Base-by-base conservation (phyloP, 2,888 invertebrate genomes). In the Drosophila yooni region DNA sequence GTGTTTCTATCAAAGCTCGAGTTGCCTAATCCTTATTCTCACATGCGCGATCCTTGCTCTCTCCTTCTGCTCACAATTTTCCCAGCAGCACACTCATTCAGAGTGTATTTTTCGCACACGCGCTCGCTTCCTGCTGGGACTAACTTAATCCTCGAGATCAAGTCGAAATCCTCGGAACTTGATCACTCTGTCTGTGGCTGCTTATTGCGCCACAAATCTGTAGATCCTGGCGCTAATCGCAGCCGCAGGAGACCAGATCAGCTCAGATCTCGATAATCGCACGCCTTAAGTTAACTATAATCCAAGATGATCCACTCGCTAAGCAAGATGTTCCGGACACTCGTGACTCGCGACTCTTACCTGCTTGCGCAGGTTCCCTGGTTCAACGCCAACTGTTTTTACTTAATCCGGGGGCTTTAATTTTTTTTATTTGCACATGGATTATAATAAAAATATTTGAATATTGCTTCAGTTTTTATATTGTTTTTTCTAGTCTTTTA, bases 271-370 rank as follows among this genome's bases (percentile, higher is more conserved):
- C 56, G 61, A 53, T 83, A 87, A 84, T 86, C 87, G 73, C 71
- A 50, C 74, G 77, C 56, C 79, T 85, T 88, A 77, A 86, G 88
- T 72, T 89, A 86, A 89, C 87, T 89, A 83, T 86, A 86, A 86
- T 89, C 89, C 85, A 60, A 63, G 57, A 52, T 81, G 73, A 86
- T 88, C 88, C 83, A 86, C 70, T 71, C 52, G 70, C 60, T 70
- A 72, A 72, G 71, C 70, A 74, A 64, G 59, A 68, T 74, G 73
- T 85, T 85, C 88, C 81, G 83, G 77, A 48, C 46, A 27, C 10
- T 31, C 53, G 25, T 27, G 10, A 18, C 7, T 11, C 52, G 25
- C 31, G 10, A 18, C 7, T 11, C 52, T 57, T 70, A 71, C 68
- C 75, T 70, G 70, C 43, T 3, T 48, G 18, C 27, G 29, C 29